phyloP scores from a whole-genome alignment of 2,113 vertebrate species.

The Ginglymostoma cirratum region DNA sequence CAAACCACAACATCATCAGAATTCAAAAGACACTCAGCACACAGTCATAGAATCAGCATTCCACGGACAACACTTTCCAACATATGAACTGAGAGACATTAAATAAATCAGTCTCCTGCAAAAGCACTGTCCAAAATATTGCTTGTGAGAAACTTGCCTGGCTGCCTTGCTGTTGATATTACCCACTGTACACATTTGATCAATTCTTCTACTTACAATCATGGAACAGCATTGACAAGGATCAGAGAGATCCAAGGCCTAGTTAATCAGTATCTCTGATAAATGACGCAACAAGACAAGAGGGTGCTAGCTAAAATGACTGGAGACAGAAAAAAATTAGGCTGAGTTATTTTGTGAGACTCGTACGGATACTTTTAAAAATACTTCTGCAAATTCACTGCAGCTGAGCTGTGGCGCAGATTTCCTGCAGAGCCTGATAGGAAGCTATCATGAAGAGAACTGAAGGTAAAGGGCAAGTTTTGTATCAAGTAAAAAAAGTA shows the following conservation, averaged over 20 bases:
- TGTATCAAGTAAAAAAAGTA: not conserved
- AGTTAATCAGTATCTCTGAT: not conserved
- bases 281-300: not conserved
- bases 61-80: not conserved
- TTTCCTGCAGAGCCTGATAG: not conserved
- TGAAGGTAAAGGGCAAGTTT: not conserved
- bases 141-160: not conserved
- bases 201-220: not conserved
- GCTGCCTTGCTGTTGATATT: not conserved
- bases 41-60: not conserved
- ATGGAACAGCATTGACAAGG: not conserved
- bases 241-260: not conserved
- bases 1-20: not conserved
- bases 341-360: not conserved
- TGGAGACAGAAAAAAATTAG: not conserved
- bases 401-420: not conserved
- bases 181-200: not conserved
- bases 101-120: not conserved
- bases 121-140: not conserved
- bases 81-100: not conserved
- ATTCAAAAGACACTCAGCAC: not conserved
- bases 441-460: not conserved
- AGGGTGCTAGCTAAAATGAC: not conserved
- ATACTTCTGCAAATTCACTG: not conserved
- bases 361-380: not conserved